phyloP scores from a whole-genome alignment of 2,797 vertebrate genomes.

The Bufotes viridis region DNA sequence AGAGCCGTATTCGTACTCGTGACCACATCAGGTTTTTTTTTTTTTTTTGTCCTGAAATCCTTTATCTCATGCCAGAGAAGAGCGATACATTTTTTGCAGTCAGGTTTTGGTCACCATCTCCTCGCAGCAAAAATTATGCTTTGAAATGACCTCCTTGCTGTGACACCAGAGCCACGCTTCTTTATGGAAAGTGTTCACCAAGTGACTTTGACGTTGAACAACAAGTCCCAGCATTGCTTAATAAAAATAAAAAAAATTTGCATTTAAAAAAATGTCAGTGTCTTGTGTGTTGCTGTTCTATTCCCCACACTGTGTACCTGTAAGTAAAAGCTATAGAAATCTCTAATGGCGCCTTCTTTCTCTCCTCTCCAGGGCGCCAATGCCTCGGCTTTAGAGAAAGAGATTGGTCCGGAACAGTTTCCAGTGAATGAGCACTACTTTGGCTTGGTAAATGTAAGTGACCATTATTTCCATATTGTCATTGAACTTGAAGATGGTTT shows the following conservation, averaged over 20 bases:
- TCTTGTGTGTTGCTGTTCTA: too few relatives aligned
- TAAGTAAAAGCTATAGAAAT: not conserved
- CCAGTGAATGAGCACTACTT: constrained; percentile 99
- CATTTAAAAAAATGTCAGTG: too few relatives aligned
- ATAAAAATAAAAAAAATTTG: not conserved
- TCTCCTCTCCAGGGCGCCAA: constrained; percentile 88
- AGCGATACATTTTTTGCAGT: not conserved
- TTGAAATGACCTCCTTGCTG: constrained; percentile 33
- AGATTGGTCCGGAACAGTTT: constrained; percentile 99
- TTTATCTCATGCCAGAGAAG: constrained; percentile 11
- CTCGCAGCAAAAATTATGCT: not conserved
- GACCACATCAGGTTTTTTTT: constrained; percentile 12
- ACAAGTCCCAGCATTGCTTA: not conserved
- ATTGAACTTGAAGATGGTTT: too few relatives aligned
- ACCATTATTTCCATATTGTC: not conserved
- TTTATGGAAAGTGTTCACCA: not conserved
- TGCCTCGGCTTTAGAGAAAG: constrained; percentile 99
- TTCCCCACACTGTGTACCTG: not conserved
- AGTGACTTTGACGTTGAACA: not conserved
- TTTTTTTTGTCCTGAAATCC: constrained; percentile 12
- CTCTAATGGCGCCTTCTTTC: not conserved
- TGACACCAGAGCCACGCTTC: not conserved
- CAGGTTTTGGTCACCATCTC: not conserved
- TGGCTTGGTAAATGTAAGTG: constrained; percentile 96
- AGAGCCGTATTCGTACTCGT: not conserved